These are phyloP conservation scores for Lomographa bimaculata DNA, from an alignment of 2,888 invertebrate species.

Conservation along the genomic window DNA sequence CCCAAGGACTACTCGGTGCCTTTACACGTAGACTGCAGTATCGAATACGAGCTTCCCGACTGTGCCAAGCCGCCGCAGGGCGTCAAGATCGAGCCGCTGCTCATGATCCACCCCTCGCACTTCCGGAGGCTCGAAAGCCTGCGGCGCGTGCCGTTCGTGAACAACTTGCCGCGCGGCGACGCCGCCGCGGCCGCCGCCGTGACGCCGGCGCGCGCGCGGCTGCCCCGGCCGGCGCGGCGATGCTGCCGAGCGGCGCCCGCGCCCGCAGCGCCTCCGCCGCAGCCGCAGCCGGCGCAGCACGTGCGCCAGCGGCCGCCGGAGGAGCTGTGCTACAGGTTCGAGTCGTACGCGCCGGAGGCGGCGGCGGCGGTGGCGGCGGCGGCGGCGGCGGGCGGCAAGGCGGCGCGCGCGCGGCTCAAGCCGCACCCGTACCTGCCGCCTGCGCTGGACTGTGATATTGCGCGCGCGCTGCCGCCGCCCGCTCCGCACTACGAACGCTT, in stretches of 20 bases:
- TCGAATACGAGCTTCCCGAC: slow-evolving; percentile 95
- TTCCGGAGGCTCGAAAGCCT: slow-evolving; percentile 94
- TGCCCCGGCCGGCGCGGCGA: slow-evolving; percentile 49
- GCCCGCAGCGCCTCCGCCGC: slow-evolving; percentile 48
- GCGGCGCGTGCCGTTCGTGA: slow-evolving; percentile 91
- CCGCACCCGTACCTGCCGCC: slow-evolving; percentile 60
- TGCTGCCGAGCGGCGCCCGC: slow-evolving; percentile 52
- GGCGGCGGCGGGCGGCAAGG: slow-evolving; percentile 48
- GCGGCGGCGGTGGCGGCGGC: slow-evolving; percentile 48
- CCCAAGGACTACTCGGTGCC: slow-evolving; percentile 93
- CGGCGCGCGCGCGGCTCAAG: slow-evolving; percentile 53
- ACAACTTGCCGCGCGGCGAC: slow-evolving; percentile 88
- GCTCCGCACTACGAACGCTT: slow-evolving; percentile 73
- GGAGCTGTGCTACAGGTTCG: slow-evolving; percentile 55
- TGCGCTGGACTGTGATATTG: slow-evolving; percentile 73
- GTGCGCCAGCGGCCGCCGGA: slow-evolving; percentile 38
- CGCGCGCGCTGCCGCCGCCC: slow-evolving; percentile 66
- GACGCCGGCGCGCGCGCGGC: slow-evolving; percentile 46
- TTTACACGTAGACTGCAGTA: slow-evolving; percentile 95
- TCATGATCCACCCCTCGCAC: slow-evolving; percentile 96
- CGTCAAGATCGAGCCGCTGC: slow-evolving; percentile 91
- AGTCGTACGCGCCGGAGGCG: slow-evolving; percentile 49
- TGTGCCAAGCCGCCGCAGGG: slow-evolving; percentile 94
- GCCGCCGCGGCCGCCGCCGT: slow-evolving; percentile 39
- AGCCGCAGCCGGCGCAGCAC: slow-evolving; percentile 44